These are phyloP conservation scores for Aethes cnicana DNA, from an alignment of 2,888 invertebrate species.

Conservation along the genomic window DNA sequence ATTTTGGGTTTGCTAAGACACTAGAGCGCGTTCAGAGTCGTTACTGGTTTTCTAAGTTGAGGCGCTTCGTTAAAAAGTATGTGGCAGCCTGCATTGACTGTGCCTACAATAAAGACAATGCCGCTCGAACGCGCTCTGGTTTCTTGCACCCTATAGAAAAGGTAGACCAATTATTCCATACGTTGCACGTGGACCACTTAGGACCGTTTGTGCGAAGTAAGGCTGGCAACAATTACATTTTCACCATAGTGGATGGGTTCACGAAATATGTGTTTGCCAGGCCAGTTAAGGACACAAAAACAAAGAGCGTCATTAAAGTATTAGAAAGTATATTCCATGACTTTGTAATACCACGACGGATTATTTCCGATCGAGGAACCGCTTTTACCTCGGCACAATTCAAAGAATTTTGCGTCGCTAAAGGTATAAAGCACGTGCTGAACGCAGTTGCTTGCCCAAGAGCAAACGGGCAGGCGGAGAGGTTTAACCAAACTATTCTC, in stretches of 20 bases:
- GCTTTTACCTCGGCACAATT: neutral
- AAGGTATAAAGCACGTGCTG: neutral
- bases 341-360: slow-evolving; percentile 30
- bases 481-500: neutral
- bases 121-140: slow-evolving; percentile 1
- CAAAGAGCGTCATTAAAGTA: slow-evolving; percentile 6
- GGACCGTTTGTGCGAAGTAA: slow-evolving; percentile 29
- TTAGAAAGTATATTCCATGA: slow-evolving; percentile 27
- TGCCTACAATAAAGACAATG: slow-evolving; percentile 22
- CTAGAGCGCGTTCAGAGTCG: slow-evolving; percentile 7
- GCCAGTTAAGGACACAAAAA: slow-evolving; percentile 20
- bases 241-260: slow-evolving; percentile 23
- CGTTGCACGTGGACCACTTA: too few relatives aligned
- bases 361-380: slow-evolving; percentile 1
- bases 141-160: slow-evolving; percentile 13
- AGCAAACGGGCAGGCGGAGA: neutral
- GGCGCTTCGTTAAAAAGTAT: slow-evolving; percentile 22
- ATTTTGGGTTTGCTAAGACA: slow-evolving; percentile 15
- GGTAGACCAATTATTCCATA: slow-evolving; percentile 6
- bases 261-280: slow-evolving; percentile 24
- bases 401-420: neutral
- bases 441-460: neutral
- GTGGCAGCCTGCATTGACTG: slow-evolving; percentile 22
- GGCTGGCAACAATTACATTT: slow-evolving; percentile 23
- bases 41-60: slow-evolving; percentile 16